A percentile compares a stretch with the other conserved stretches of the same genome.
Evolutionary conservation across 2,888 invertebrate genomes (phyloP).

Genomic region (Watsonalla cultraria): DNA sequence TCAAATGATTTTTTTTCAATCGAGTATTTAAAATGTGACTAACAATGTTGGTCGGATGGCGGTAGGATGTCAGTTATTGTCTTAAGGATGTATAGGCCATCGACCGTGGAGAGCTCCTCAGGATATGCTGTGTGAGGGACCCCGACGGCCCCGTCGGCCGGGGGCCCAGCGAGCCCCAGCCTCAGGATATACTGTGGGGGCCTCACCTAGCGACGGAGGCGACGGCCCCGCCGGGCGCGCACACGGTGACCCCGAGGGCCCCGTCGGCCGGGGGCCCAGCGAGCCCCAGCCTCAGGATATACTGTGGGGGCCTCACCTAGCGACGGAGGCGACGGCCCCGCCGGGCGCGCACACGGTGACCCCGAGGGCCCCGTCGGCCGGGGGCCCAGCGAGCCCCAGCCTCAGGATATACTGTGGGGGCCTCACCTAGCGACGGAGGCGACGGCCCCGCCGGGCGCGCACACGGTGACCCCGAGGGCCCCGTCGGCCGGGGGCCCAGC

Average conservation of each 20-base stretch:
- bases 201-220: no score
- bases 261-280: no score
- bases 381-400: not conserved
- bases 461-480: conserved; percentile 83
- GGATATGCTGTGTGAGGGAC: not conserved
- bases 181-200: no score
- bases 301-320: conserved; percentile 59
- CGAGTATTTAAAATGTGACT: not conserved
- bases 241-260: no score
- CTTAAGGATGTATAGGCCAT: no score
- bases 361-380: conserved; percentile 44
- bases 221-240: not conserved
- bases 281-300: no score
- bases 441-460: conserved; percentile 97
- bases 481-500: no score
- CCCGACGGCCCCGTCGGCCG: not conserved
- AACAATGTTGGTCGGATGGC: no score
- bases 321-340: conserved; percentile 95
- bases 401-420: not conserved
- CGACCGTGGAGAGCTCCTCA: no score
- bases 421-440: conserved; percentile 87
- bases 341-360: conserved; percentile 96
- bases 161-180: no score
- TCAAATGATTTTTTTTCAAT: not conserved
- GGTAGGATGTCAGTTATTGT: no score